Percentiles rank a stretch among this genome's conserved stretches.
Evolutionary conservation across 1,140 invertebrate species (phyloP).

Genomic region (Gerris buenoi): DNA sequence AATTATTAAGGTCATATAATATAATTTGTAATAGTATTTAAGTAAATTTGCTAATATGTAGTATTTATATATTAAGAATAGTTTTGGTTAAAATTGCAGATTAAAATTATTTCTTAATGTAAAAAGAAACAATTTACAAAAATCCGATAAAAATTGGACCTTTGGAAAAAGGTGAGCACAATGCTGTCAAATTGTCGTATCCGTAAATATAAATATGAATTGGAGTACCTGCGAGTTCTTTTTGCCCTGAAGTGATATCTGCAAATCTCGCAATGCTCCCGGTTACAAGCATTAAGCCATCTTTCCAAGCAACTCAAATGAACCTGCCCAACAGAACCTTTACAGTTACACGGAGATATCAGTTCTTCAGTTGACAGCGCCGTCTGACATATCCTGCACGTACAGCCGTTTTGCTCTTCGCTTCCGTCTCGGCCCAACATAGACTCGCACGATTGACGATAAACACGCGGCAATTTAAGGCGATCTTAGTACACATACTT

Average conservation of each 20-base stretch:
- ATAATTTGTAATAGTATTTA: too few relatives aligned
- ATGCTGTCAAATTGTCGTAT: neutral
- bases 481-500: neutral
- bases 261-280: slow-evolving; percentile 44
- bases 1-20: too few relatives aligned
- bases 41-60: too few relatives aligned
- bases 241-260: slow-evolving; percentile 35
- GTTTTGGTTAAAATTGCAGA: too few relatives aligned
- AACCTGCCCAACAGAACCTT: slow-evolving; percentile 45
- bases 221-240: slow-evolving; percentile 10
- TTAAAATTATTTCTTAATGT: too few relatives aligned
- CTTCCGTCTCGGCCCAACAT: neutral
- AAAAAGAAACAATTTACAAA: too few relatives aligned
- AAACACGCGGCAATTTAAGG: neutral
- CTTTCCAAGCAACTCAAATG: slow-evolving; percentile 50
- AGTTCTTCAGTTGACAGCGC: slow-evolving; percentile 9
- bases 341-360: slow-evolving; percentile 16
- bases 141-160: neutral
- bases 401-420: slow-evolving; percentile 2
- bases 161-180: neutral
- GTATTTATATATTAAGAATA: too few relatives aligned
- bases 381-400: slow-evolving; percentile 14
- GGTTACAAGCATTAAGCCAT: slow-evolving; percentile 47
- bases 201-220: neutral
- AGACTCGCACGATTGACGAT: too few relatives aligned